These are phyloP conservation scores for Penelope pileata DNA, from an alignment of 2,113 vertebrate genomes.

Conservation along the genomic window DNA sequence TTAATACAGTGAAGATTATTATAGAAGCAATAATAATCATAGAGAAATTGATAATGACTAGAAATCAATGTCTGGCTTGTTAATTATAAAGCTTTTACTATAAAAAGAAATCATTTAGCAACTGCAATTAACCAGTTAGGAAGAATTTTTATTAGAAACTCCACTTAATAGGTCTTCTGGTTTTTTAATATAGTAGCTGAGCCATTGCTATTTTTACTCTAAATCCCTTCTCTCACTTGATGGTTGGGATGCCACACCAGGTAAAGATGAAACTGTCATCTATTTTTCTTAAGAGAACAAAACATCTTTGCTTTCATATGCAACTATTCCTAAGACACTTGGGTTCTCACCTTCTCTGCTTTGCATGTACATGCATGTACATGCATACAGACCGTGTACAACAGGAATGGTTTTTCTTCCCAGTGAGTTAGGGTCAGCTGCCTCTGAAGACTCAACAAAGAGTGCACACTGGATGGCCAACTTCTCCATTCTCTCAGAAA, in stretches of 20 bases:
- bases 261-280: neutral
- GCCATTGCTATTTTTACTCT: constrained; percentile 28
- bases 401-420: neutral
- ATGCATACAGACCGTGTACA: rapidly evolving
- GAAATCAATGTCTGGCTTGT: constrained; percentile 76
- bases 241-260: neutral
- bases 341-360: neutral
- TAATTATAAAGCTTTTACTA: constrained; percentile 78
- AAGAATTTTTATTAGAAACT: constrained; percentile 70
- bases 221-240: neutral
- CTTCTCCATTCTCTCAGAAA: neutral
- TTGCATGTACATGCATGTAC: neutral
- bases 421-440: neutral
- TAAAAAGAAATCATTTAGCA: constrained; percentile 80
- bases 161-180: constrained; percentile 39
- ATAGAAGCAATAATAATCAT: constrained; percentile 78
- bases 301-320: neutral
- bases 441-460: neutral
- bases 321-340: neutral
- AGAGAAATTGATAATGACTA: constrained; percentile 77
- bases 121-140: constrained; percentile 68
- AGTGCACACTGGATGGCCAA: rapidly evolving
- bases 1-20: constrained; percentile 75
- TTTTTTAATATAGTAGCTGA: constrained; percentile 48
- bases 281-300: neutral